Evolutionary conservation across 2,888 invertebrate genomes (phyloP).

Genomic region (Steromphala cineraria): DNA sequence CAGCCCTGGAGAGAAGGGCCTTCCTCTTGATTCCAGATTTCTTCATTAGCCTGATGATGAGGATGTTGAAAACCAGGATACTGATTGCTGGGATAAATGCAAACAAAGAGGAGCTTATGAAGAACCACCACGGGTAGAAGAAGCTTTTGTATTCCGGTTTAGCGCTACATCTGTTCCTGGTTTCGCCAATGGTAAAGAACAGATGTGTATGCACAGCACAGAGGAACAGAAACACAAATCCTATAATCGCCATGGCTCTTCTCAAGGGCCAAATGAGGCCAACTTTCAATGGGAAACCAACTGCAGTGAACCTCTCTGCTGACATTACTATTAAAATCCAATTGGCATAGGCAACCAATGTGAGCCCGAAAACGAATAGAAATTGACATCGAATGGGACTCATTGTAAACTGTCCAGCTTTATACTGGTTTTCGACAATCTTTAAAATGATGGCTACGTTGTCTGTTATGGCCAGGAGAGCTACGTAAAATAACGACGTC

Average conservation of each 20-base stretch:
- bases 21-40: too few relatives aligned
- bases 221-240: background rate
- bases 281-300: background rate
- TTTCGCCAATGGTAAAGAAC: background rate
- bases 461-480: constrained; percentile 30
- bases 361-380: background rate
- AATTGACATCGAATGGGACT: background rate
- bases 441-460: constrained; percentile 26
- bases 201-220: background rate
- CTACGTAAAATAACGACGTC: constrained; percentile 19
- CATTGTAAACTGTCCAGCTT: background rate
- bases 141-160: too few relatives aligned
- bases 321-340: background rate
- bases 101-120: too few relatives aligned
- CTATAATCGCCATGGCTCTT: background rate
- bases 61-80: too few relatives aligned
- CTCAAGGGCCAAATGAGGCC: background rate
- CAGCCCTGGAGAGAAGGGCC: too few relatives aligned
- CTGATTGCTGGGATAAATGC: too few relatives aligned
- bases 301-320: background rate
- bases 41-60: too few relatives aligned
- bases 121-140: too few relatives aligned
- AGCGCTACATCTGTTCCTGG: too few relatives aligned
- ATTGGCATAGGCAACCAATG: background rate
- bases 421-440: constrained; percentile 8